Percentiles rank a stretch among this genome's conserved stretches.
phyloP scores from a whole-genome alignment of 2,797 vertebrate genomes.

The Helostoma temminkii region DNA sequence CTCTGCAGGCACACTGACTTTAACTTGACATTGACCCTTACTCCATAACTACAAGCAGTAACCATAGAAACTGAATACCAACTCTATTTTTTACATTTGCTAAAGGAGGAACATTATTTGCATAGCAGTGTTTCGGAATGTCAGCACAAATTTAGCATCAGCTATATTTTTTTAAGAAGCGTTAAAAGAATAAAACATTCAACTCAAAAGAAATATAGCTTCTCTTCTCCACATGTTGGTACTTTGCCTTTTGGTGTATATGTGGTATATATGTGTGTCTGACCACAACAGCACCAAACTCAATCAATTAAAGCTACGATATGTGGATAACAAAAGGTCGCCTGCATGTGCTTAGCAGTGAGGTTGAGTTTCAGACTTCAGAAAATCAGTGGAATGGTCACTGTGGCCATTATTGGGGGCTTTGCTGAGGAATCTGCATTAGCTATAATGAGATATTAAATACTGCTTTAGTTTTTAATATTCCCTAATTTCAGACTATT shows the following conservation, averaged over 20 bases:
- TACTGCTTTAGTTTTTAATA: neutral
- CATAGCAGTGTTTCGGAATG: conserved; percentile 17
- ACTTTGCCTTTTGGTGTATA: neutral
- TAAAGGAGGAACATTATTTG: conserved; percentile 43
- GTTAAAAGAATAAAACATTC: neutral
- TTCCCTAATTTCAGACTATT: neutral
- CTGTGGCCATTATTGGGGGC: neutral
- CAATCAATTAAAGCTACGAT: neutral
- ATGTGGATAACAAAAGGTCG: neutral
- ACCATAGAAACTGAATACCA: conserved; percentile 73
- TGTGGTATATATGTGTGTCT: neutral
- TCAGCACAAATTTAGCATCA: conserved; percentile 25
- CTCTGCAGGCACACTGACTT: conserved; percentile 66
- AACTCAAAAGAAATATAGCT: neutral
- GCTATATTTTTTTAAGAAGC: conserved; percentile 1
- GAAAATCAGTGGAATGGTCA: neutral
- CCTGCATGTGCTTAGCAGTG: neutral
- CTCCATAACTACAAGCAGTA: conserved; percentile 56
- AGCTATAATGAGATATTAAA: neutral
- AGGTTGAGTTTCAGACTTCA: neutral
- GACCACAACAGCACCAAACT: neutral
- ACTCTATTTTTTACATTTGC: conserved; percentile 56
- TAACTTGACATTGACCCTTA: conserved; percentile 68
- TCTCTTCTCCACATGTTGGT: neutral
- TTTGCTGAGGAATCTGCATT: neutral